Conservation (phyloP, 2,113 vertebrate species). For the Platichthys stellatus region DNA sequence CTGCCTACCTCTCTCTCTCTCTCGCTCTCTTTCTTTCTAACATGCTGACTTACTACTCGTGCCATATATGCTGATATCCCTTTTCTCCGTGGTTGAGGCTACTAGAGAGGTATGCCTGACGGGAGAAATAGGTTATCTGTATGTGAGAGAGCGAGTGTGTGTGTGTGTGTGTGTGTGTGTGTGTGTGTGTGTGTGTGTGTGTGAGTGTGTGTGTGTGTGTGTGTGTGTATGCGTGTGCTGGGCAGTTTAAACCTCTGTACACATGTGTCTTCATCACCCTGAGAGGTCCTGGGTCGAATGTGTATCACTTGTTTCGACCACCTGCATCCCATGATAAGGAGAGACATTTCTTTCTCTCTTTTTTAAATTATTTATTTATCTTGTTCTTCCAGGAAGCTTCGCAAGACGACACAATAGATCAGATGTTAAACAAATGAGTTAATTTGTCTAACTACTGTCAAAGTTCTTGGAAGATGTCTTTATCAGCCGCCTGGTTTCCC, state of each 20-base stretch:
- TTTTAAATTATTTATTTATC: background rate
- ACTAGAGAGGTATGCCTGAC: constrained; percentile 6
- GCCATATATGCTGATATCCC: constrained; percentile 43
- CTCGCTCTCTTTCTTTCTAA: constrained; percentile 23
- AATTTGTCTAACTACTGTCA: background rate
- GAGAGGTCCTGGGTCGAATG: background rate
- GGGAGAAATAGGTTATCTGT: constrained; percentile 17
- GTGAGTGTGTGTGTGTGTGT: background rate
- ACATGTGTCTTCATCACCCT: constrained; percentile 14
- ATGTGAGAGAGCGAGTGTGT: constrained; percentile 3
- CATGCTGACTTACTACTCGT: constrained; percentile 44
- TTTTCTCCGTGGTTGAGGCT: constrained; percentile 44
- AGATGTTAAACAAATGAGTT: no score
- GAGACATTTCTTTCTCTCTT: background rate
- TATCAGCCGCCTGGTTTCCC: background rate
- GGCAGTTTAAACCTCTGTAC: constrained; percentile 2
- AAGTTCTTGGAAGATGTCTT: background rate
- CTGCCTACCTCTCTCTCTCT: constrained; percentile 23
- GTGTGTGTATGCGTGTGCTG: background rate
- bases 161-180: background rate
- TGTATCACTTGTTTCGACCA: constrained; percentile 17
- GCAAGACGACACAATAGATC: background rate
- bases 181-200: constrained; percentile 15
- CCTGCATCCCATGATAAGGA: constrained; percentile 12
- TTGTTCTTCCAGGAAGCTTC: background rate